Evolutionary conservation across 2,797 vertebrate species (phyloP), one percentile per base, ranked within the genome.

Genomic region (Liparis tanakae): DNA sequence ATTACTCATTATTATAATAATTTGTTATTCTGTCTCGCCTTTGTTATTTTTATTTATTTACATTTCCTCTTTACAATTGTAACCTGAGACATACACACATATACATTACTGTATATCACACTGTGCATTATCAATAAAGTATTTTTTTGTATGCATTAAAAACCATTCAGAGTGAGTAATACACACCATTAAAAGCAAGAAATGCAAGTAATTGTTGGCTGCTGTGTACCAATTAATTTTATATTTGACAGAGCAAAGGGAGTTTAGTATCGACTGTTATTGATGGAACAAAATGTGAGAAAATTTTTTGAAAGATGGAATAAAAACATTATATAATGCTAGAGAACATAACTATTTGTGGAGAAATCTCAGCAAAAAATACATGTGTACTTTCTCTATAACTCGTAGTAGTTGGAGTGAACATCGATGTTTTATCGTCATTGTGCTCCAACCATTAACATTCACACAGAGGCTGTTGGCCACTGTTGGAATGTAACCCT

Each of bases 401-500:
- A 30, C 25, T 30, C 25, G 33, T 48, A 48, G 8, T 18, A 48
- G 46, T 48, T 48, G 3, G 46, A 22, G 50, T 22, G 48, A 50
- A 50, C 50, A 12, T 7, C n/a, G n/a, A 10, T 14, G 6, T 33
- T 10, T 39, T 39, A 9, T 3, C 0, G 4, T 48, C 48, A 48
- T 6, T 51, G 14, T 14, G 48, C 22, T 33, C 9, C 9, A 18
- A 68, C 59, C 8, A 57, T 53, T 30, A 25, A 17, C 30, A 10
- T 37, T 77, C 18, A 54, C 1, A 51, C 10, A 22, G 12, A 79
- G 36, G 43, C 9, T 22, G 69, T 18, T 25, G 56, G 18, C 17
- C 36, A 54, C 10, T 36, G 64, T 30, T 44, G 7, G 55, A 73
- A 85, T 13, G 17, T 55, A 76, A 61, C 50, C 41, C 30, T 18